Conservation (phyloP, 2,888 invertebrate species). For the Crematogaster levior region DNA sequence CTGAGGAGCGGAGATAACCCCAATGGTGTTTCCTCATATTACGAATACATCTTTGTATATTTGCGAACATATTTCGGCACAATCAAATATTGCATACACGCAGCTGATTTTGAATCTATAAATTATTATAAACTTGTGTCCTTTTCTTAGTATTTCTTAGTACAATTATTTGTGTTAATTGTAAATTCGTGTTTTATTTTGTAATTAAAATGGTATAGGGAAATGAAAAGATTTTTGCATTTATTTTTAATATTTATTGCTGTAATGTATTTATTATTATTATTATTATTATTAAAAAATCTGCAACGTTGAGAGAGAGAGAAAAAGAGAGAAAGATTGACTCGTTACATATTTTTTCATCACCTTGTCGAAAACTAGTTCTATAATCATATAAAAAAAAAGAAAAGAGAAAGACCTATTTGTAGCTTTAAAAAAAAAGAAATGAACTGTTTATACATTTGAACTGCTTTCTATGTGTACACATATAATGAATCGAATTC, state of each 20-base stretch:
- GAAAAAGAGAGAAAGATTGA: background rate
- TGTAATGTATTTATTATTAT: no score
- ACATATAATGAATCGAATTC: constrained; percentile 18
- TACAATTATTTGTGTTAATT: background rate
- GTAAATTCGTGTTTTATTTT: background rate
- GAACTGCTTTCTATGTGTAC: background rate
- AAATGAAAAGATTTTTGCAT: background rate
- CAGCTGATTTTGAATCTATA: background rate
- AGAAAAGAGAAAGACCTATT: background rate
- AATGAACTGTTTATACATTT: constrained; percentile 11
- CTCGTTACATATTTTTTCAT: background rate
- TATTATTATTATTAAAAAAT: background rate
- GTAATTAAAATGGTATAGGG: background rate
- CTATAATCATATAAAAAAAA: no score
- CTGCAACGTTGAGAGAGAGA: background rate
- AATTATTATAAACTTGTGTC: background rate
- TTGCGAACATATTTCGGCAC: background rate
- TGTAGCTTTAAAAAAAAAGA: background rate
- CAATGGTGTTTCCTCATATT: background rate
- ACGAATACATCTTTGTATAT: background rate
- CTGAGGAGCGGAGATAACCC: background rate
- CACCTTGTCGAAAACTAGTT: background rate
- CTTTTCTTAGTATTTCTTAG: background rate
- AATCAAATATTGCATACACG: background rate
- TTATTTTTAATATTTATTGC: constrained; percentile 5